These are phyloP conservation scores for Mythimna vitellina DNA, from an alignment of 2,888 invertebrate species.

Conservation along the genomic window DNA sequence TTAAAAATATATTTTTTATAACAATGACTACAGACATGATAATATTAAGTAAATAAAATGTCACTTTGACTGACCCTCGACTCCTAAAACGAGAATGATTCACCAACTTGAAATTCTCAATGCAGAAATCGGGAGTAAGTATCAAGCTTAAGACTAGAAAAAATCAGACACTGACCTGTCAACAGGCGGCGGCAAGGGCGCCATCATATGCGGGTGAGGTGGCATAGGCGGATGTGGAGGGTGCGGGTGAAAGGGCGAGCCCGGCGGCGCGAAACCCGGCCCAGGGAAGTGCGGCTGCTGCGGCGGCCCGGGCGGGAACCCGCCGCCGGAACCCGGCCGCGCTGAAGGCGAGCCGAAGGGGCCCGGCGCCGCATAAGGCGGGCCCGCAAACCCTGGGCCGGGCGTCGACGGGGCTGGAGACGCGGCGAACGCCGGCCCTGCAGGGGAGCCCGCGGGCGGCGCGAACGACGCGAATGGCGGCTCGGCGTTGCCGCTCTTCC, in stretches of 20 bases:
- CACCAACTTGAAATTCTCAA: neutral
- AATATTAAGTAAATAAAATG: no score
- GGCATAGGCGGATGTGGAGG: constrained; percentile 97
- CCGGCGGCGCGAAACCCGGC: constrained; percentile 93
- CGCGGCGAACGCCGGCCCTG: constrained; percentile 93
- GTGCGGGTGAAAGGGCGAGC: constrained; percentile 95
- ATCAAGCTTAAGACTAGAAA: constrained; percentile 8
- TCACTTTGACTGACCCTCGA: no score
- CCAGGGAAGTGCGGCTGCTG: constrained; percentile 93
- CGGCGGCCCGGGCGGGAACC: constrained; percentile 94
- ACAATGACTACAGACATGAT: no score
- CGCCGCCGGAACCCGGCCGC: constrained; percentile 95
- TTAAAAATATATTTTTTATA: no score
- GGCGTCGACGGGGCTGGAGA: constrained; percentile 93
- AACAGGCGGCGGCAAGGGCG: constrained; percentile 93
- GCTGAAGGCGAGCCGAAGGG: constrained; percentile 92
- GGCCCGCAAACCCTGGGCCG: constrained; percentile 93
- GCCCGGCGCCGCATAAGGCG: constrained; percentile 92
- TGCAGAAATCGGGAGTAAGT: no score
- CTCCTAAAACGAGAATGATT: neutral
- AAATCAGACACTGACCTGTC: constrained; percentile 92
- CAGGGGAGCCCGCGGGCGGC: constrained; percentile 95
- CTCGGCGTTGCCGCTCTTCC: constrained; percentile 92
- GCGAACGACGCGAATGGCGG: constrained; percentile 94
- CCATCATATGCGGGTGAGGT: constrained; percentile 91